Evolutionary conservation across 2,113 vertebrate species (phyloP).

Genomic region (Colinus virginianus): DNA sequence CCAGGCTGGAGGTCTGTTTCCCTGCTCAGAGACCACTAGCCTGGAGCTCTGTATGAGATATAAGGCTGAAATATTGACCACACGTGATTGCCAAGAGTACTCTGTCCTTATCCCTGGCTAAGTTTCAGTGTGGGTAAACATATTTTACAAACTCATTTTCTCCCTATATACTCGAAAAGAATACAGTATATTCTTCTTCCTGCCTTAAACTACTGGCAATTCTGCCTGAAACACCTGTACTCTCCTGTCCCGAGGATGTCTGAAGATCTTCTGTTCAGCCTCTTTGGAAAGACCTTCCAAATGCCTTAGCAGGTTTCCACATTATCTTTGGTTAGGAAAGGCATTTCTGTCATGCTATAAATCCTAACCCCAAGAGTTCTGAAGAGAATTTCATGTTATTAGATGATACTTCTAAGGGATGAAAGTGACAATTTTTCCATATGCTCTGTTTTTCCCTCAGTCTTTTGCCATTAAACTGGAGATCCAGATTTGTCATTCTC

Average conservation of each 20-base stretch:
- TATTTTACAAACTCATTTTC: not conserved
- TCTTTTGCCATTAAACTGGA: conserved; percentile 9
- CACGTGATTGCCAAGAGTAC: not conserved
- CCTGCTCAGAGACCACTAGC: not conserved
- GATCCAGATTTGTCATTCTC: conserved; percentile 47
- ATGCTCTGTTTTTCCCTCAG: not conserved
- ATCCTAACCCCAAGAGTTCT: not conserved
- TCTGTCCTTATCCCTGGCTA: not conserved
- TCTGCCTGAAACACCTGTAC: conserved; percentile 17
- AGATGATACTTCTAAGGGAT: not conserved
- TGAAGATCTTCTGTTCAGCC: not conserved
- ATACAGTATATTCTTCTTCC: not conserved
- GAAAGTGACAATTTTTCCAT: not conserved
- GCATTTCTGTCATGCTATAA: not conserved
- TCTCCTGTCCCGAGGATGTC: not conserved
- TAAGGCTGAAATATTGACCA: not conserved
- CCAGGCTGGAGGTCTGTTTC: not conserved
- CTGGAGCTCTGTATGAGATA: not conserved
- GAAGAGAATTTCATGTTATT: not conserved
- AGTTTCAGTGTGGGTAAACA: not conserved
- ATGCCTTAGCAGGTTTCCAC: not conserved
- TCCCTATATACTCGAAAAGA: not conserved
- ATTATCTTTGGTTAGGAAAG: not conserved
- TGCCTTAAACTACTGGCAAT: not conserved
- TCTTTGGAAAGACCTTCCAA: not conserved